These are phyloP conservation scores for Synanthedon formicaeformis DNA, from an alignment of 2,888 invertebrate species.

Conservation along the genomic window DNA sequence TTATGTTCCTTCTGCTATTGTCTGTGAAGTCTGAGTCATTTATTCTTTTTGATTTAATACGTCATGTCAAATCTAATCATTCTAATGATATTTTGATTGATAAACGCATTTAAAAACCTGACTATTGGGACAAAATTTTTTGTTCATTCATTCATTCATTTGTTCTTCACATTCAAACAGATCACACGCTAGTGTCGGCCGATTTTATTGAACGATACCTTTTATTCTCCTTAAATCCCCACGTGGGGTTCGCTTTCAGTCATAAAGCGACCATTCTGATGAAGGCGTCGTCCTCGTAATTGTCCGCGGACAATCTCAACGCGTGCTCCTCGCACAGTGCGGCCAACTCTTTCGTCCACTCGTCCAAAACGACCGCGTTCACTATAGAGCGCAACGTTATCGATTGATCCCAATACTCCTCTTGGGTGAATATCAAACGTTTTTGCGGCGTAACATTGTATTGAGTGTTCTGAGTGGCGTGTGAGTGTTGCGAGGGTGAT, in stretches of 20 bases:
- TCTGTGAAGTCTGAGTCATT: too few relatives aligned
- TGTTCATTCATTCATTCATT: background rate
- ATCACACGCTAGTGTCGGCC: constrained; percentile 13
- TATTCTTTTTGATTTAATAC: too few relatives aligned
- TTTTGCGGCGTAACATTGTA: constrained; percentile 29
- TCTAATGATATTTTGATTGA: too few relatives aligned
- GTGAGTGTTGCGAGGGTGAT: constrained; percentile 24
- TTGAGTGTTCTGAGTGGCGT: constrained; percentile 19
- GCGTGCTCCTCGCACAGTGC: constrained; percentile 95
- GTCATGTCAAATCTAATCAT: too few relatives aligned
- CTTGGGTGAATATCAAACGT: constrained; percentile 46
- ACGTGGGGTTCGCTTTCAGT: constrained; percentile 40
- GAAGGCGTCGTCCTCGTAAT: constrained; percentile 47
- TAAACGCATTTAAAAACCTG: too few relatives aligned
- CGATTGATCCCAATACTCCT: constrained; percentile 59
- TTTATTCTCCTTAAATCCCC: constrained; percentile 16
- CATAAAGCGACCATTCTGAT: constrained; percentile 54
- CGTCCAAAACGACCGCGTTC: constrained; percentile 88
- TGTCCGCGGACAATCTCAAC: constrained; percentile 50
- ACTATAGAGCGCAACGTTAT: constrained; percentile 49
- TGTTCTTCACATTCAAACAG: background rate
- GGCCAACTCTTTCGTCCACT: constrained; percentile 95
- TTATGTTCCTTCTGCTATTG: too few relatives aligned
- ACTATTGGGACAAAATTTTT: too few relatives aligned
- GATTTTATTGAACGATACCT: background rate